Evolutionary conservation across 2,888 invertebrate genomes (phyloP), one percentile per base, ranked within the genome.

Genomic region (Acanthopleura granulata): DNA sequence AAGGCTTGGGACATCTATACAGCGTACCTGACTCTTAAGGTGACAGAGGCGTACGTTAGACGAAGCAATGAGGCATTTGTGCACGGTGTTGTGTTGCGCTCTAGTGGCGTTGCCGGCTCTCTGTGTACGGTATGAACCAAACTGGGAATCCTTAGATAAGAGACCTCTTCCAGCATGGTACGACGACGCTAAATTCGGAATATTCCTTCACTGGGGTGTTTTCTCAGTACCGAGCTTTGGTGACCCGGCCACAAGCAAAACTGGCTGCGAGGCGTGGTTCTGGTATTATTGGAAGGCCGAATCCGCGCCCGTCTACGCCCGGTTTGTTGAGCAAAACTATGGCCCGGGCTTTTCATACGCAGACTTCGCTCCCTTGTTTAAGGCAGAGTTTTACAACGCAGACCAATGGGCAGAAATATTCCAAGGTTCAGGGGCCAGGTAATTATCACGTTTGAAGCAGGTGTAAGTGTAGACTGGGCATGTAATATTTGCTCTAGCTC

Each of bases 291-390:
- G 96, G 97, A 40, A 40, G 9, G 40, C 4, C 40, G 4, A 40
- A 9, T 40, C 9, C 40, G 91, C 93, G 61, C 81, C 79, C 6
- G 76, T 77, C 78, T 40, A 40, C 40, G 85, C 88, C 3, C 78
- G 87, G 16, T 98, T 95, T 88, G 96, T 98, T 95, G 90, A 93
- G 50, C 91, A 93, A 61, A 95, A 95, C 86, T 97, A 95, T 89
- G 94, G 94, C 74, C 95, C 96, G 1, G 93, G 92, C 70, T 97
- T 96, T 86, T 94, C 95, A 0, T 98, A 98, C 90, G 96, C 96
- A 87, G 96, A 97, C 75, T 98, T 98, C 91, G 97, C 94, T 0
- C 93, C 93, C 29, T 40, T 95, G 85, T 97, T 98, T 84, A 96
- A 94, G 50, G 81, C 96, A 0, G 96, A 97, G 89, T 95, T 97